Evolutionary conservation across 2,797 vertebrate genomes (phyloP), one percentile per base, ranked within the genome.

Genomic region (Coccyzus lansbergi): DNA sequence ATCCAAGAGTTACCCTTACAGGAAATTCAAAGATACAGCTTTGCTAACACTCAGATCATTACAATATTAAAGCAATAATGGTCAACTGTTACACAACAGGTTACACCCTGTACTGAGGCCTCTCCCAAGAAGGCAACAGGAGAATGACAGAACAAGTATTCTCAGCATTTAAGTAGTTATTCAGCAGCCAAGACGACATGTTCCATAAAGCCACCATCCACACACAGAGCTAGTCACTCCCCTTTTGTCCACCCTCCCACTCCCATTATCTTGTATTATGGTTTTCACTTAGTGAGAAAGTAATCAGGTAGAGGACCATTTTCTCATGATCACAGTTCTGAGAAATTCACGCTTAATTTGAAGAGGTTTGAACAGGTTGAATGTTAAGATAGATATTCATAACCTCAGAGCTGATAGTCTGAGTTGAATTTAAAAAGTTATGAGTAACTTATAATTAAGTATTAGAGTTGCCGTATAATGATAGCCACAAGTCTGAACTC

Each of bases 121-220:
- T 64, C 17, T 59, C 53, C 60, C 17, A 52, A n/a, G 42, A 42
- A 22, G 9, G 34, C 24, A 71, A 7, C 0, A 1, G 28, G 7
- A 82, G 15, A 82, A 76, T 1, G 7, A 18, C 18, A 22, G 38
- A 58, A 29, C 5, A 8, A 21, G 31, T 25, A 65, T n/a, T n/a
- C 51, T 83, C 75, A 71, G 33, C 7, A 7, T 26, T 42, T 64
- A 44, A 31, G 7, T 7, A 14, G 42, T 48, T 38, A 12, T 22
- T 7, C 55, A 22, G 10, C 2, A 29, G 19, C 2, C 2, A 2
- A 58, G 31, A 16, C 36, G 6, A n/a, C 3, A 2, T 4, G 11
- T 18, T 31, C 33, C 0, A 0, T 15, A 33, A 75, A 7, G 10
- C 4, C 65, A 58, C 36, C 10, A 12, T 25, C 81, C 72, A 87